phyloP scores from a whole-genome alignment of 2,888 invertebrate species.

The Orthonevra nobilis region DNA sequence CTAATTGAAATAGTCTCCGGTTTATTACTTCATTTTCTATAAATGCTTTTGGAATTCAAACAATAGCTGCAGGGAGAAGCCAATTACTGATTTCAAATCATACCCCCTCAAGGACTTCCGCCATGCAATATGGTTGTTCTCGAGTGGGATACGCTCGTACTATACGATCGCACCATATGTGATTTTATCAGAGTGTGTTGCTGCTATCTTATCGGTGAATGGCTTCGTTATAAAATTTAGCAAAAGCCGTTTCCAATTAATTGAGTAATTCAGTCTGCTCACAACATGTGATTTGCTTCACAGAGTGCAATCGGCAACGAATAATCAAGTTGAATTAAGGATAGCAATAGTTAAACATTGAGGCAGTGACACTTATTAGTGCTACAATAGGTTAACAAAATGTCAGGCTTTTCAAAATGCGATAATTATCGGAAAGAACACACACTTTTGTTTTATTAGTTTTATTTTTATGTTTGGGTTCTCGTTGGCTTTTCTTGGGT shows the following conservation, averaged over 20 bases:
- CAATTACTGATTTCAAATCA: slow-evolving; percentile 6
- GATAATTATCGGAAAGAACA: too few species aligned
- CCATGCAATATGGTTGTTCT: not conserved
- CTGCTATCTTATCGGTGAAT: slow-evolving; percentile 31
- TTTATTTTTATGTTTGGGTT: too few species aligned
- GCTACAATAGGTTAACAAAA: too few species aligned
- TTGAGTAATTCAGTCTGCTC: slow-evolving; percentile 35
- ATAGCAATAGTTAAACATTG: not conserved
- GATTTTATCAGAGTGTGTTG: slow-evolving; percentile 9
- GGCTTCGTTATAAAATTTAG: slow-evolving; percentile 28
- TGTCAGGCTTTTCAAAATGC: too few species aligned
- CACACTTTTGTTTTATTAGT: too few species aligned
- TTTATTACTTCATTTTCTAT: slow-evolving; percentile 2
- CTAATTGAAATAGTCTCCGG: slow-evolving; percentile 28
- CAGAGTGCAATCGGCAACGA: slow-evolving; percentile 13
- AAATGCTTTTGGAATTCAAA: slow-evolving; percentile 8
- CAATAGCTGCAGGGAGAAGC: slow-evolving; percentile 1
- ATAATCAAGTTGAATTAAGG: not conserved
- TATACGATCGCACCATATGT: slow-evolving; percentile 8
- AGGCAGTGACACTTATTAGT: not conserved
- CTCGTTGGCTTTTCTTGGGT: too few species aligned
- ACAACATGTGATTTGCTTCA: slow-evolving; percentile 31
- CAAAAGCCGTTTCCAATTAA: slow-evolving; percentile 38
- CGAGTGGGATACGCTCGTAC: not conserved
- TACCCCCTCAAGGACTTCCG: not conserved